A percentile compares a stretch with the other conserved stretches of the same genome.
Conservation (phyloP, 2,888 invertebrate species). For the Pyralis farinalis region DNA sequence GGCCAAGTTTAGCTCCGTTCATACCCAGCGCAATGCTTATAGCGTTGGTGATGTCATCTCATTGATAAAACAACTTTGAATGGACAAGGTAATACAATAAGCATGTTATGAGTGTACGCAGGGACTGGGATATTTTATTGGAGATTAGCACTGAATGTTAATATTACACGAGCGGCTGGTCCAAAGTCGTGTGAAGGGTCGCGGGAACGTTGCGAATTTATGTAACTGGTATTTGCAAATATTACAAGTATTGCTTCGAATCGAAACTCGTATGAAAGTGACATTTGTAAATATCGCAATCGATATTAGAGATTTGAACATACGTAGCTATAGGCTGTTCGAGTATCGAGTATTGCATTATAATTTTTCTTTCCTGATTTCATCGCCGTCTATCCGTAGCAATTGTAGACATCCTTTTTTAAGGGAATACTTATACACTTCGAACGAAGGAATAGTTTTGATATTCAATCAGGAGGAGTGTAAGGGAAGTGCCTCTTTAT, state of each 20-base stretch:
- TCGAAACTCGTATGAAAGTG: too few species aligned
- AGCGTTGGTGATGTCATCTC: slow-evolving; percentile 11
- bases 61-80: slow-evolving; percentile 8
- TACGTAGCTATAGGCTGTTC: too few species aligned
- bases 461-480: too few species aligned
- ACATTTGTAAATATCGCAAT: too few species aligned
- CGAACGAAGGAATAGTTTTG: too few species aligned
- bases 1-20: slow-evolving; percentile 3
- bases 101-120: slow-evolving; percentile 1
- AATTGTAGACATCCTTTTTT: too few species aligned
- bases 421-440: too few species aligned
- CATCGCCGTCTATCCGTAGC: too few species aligned
- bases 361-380: too few species aligned
- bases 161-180: slow-evolving; percentile 1
- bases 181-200: background rate
- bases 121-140: slow-evolving; percentile 4
- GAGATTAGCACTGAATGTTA: slow-evolving; percentile 7
- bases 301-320: too few species aligned
- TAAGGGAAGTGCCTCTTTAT: too few species aligned
- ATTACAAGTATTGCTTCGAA: background rate
- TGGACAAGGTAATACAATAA: slow-evolving; percentile 7
- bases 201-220: background rate
- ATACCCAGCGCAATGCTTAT: slow-evolving; percentile 4
- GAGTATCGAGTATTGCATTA: too few species aligned
- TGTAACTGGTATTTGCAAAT: background rate